phyloP scores from a whole-genome alignment of 2,797 vertebrate species.

The Hyperoplus immaculatus region DNA sequence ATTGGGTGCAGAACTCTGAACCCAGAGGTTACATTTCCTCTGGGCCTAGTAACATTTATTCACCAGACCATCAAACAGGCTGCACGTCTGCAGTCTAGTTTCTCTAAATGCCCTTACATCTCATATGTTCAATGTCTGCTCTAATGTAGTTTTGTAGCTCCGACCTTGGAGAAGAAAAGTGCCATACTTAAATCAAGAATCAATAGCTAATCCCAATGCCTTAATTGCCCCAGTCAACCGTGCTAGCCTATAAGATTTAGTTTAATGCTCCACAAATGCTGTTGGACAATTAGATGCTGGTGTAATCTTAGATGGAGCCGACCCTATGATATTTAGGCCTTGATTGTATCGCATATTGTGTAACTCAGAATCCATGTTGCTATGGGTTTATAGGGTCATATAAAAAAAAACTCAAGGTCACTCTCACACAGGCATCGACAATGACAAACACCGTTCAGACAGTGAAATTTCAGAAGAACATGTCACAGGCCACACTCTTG shows the following conservation, averaged over 20 bases:
- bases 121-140: slow-evolving; percentile 1
- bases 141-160: slow-evolving; percentile 34
- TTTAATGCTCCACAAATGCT: slow-evolving; percentile 39
- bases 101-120: slow-evolving; percentile 4
- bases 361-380: background rate
- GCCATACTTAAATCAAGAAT: slow-evolving; percentile 73
- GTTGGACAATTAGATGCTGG: slow-evolving; percentile 25
- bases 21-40: background rate
- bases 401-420: background rate
- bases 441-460: background rate
- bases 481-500: background rate
- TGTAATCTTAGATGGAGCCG: background rate
- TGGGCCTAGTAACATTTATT: slow-evolving; percentile 5
- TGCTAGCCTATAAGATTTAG: slow-evolving; percentile 5
- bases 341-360: slow-evolving; percentile 7
- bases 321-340: slow-evolving; percentile 3
- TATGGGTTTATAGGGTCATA: background rate
- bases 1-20: slow-evolving; percentile 4
- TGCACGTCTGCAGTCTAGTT: slow-evolving; percentile 27
- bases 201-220: slow-evolving; percentile 77
- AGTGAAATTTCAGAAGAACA: background rate
- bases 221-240: slow-evolving; percentile 52
- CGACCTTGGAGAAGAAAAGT: slow-evolving; percentile 54
- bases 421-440: background rate
- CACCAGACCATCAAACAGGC: slow-evolving; percentile 23